Base-by-base conservation (phyloP, 2,113 vertebrate species). In the Tupaia chinensis region DNA sequence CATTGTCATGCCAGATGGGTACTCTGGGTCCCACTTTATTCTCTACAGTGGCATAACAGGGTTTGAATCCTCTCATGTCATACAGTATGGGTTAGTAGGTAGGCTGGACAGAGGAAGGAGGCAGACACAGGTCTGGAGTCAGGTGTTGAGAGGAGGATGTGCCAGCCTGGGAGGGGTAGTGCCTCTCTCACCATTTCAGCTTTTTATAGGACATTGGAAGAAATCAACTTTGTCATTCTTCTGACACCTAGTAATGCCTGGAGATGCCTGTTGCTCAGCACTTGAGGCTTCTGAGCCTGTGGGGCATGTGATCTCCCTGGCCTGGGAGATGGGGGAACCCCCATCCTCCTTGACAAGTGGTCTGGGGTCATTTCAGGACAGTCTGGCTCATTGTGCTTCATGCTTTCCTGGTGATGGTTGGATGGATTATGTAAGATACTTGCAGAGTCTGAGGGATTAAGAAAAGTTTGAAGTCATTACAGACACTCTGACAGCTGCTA, bases 401-500 rank as follows among this genome's bases (percentile, higher is more conserved):
- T 0, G 0, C 13, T 44, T 73, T 19, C 63, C 34, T 22, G 66
- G 16, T 25, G 96, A 66, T 22, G 63, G 91, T 54, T 0, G 3
- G 76, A 22, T 0, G 16, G 82, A 12, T 95, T 83, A 72, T 56
- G 66, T 84, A 84, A 89, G 91, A 14, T 7, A 19, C 65, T 61
- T 58, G 53, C 54, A 23, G 81, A 85, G 74, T 19, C 54, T 56
- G 93, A 79, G 66, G 83, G 91, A 91, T 80, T 85, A 86, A 63
- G 96, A 14, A 17, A 84, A 82, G 78, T 73, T 9, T n/a, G 82
- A 86, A 69, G 77, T 72, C 80, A 12, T 61, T 54, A 1, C 63
- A 79, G 93, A 89, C 6, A 4, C 17, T 9, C 68, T 56, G 77
- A 53, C 29, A 20, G 82, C 78, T 63, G 54, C 53, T 0, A 2